Percentiles rank a stretch among this genome's conserved stretches.
Conservation (phyloP, 2,888 invertebrate genomes). For the Lingula anatina region DNA sequence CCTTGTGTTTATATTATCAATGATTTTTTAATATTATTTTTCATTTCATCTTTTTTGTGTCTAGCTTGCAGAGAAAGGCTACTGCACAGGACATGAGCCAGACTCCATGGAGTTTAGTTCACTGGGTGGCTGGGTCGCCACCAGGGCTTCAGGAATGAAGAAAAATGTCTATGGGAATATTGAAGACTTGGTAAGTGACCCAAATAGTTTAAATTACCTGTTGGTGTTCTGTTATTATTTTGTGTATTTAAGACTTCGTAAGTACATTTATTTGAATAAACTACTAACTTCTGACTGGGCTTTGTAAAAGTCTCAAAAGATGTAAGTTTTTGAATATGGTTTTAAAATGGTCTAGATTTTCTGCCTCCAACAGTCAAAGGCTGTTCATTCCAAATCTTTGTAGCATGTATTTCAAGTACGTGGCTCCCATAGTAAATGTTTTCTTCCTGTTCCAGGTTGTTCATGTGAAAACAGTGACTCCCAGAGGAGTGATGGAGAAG, state of each 20-base stretch:
- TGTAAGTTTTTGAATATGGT: neutral
- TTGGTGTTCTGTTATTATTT: neutral
- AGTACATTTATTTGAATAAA: neutral
- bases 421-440: too few relatives aligned
- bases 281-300: neutral
- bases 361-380: too few relatives aligned
- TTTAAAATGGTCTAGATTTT: too few relatives aligned
- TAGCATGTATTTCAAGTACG: too few relatives aligned
- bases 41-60: too few relatives aligned
- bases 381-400: too few relatives aligned
- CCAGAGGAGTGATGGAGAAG: constrained; percentile 77
- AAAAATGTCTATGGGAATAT: constrained; percentile 98
- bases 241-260: neutral
- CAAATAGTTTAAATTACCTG: neutral
- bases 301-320: neutral
- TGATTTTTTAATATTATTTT: too few relatives aligned
- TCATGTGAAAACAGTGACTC: constrained; percentile 81
- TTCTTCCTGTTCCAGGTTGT: constrained; percentile 65
- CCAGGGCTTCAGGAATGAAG: constrained; percentile 98
- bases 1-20: too few relatives aligned
- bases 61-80: constrained; percentile 71
- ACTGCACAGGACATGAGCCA: constrained; percentile 90
- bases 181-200: constrained; percentile 67
- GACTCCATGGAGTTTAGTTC: constrained; percentile 90
- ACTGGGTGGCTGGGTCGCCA: constrained; percentile 96